These are phyloP conservation scores for Bombus pascuorum DNA, from an alignment of 1,140 invertebrate genomes.

Conservation along the genomic window DNA sequence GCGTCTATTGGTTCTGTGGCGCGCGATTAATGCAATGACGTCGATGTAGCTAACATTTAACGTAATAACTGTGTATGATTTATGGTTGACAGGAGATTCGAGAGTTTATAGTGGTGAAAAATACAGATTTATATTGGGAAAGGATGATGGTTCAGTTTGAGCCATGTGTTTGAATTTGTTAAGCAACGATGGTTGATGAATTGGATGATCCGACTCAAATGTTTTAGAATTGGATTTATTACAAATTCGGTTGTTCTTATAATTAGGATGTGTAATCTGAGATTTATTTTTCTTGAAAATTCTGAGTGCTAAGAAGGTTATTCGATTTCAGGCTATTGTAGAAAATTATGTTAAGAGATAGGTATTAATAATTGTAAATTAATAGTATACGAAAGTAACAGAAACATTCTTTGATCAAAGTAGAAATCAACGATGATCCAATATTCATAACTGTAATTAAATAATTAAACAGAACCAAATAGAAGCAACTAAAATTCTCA, in stretches of 20 bases:
- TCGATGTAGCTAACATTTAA: neutral
- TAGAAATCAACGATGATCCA: too few relatives aligned
- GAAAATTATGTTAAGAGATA: too few relatives aligned
- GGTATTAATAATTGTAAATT: too few relatives aligned
- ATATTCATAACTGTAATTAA: too few relatives aligned
- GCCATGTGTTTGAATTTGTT: neutral
- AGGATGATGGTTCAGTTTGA: neutral
- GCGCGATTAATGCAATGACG: conserved; percentile 24
- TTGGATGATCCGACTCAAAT: neutral
- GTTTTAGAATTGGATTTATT: too few relatives aligned
- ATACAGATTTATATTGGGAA: neutral
- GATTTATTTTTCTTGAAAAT: too few relatives aligned
- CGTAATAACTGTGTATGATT: neutral
- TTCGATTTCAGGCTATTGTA: too few relatives aligned
- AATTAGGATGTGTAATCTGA: neutral
- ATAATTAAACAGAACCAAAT: too few relatives aligned
- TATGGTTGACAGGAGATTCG: neutral
- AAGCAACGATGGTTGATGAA: neutral
- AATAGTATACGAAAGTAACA: too few relatives aligned
- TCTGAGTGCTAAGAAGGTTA: too few relatives aligned
- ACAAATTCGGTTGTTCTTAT: neutral
- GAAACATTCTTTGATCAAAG: too few relatives aligned
- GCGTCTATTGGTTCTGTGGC: neutral
- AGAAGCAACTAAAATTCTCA: too few relatives aligned
- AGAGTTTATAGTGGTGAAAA: neutral